Base-by-base conservation (phyloP, 2,797 vertebrate genomes). In the Aeoliscus strigatus region DNA sequence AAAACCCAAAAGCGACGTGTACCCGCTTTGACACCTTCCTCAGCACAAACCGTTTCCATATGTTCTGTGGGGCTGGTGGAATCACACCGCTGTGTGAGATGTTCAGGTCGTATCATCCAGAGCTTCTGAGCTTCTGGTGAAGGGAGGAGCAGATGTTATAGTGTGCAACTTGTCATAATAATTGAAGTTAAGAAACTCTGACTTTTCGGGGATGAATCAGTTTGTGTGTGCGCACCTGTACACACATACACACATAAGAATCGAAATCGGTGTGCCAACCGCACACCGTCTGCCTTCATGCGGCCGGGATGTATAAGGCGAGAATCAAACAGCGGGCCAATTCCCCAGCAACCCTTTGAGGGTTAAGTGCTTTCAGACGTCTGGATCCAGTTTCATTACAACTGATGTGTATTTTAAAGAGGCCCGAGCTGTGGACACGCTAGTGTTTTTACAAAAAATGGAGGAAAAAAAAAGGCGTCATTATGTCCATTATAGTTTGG, bases 301-400 rank as follows among this genome's bases (percentile, higher is more conserved):
- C 62, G 47, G 57, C 27, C 14, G 21, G 40, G 45, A 49, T 17
- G 17, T 48, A 58, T 13, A 36, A 68, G 51, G 69, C 37, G 55
- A 27, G 70, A 56, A 55, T 70, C 66, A 55, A 69, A 79, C 32
- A 65, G 54, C 60, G 35, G 60, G 48, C 66, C 48, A 12, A 41
- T 65, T 76, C 54, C 50, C 56, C 48, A 60, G 44, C 60, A 37
- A 49, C 45, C 57, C 64, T 73, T 69, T 51, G 61, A 77, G 75
- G 60, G 73, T 73, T 80, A 85, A 81, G 75, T 79, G 71, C 62
- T 81, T 77, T 83, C 71, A 79, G 60, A 66, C 60, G 73, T 43
- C 49, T 47, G 75, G 76, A 41, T 83, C 73, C 33, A 36, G 64
- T 83, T 82, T 82, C 77, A 79, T 63, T 65, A 63, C 51, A 45